phyloP scores from a whole-genome alignment of 2,888 invertebrate genomes.

The Trissoscelio sp. region DNA sequence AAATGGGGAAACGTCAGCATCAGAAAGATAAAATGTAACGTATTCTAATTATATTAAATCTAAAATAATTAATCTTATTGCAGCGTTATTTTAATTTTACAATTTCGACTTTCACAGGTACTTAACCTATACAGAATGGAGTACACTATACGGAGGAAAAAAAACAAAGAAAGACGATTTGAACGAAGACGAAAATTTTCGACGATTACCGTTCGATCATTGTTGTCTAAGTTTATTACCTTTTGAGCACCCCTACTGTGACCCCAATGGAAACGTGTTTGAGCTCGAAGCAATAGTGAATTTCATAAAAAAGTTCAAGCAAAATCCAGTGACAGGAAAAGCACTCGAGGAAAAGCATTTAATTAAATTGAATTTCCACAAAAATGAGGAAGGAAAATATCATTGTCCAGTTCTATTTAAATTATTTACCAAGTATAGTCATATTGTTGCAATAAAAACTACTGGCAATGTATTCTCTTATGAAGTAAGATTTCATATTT shows the following conservation, averaged over 20 bases:
- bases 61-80: too few relatives aligned
- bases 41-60: constrained; percentile 13
- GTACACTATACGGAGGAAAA: constrained; percentile 95
- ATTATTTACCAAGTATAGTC: constrained; percentile 95
- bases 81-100: constrained; percentile 34
- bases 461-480: constrained; percentile 98
- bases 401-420: constrained; percentile 98
- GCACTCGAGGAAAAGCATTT: constrained; percentile 92
- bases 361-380: constrained; percentile 93
- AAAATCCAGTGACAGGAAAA: constrained; percentile 97
- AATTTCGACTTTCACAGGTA: constrained; percentile 85
- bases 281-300: constrained; percentile 94
- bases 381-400: constrained; percentile 92
- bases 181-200: constrained; percentile 92
- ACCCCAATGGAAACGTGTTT: constrained; percentile 95
- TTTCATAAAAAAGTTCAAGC: constrained; percentile 95
- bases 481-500: constrained; percentile 85
- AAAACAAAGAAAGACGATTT: constrained; percentile 87
- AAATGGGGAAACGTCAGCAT: constrained; percentile 96
- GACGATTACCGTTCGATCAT: constrained; percentile 95
- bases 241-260: constrained; percentile 96
- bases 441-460: constrained; percentile 94
- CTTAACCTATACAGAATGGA: constrained; percentile 94
- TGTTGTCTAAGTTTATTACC: constrained; percentile 96
- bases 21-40: constrained; percentile 91